Evolutionary conservation across 53 echinoderm and acorn worm species (phyloP).

Genomic region (Paelopatides confundens): DNA sequence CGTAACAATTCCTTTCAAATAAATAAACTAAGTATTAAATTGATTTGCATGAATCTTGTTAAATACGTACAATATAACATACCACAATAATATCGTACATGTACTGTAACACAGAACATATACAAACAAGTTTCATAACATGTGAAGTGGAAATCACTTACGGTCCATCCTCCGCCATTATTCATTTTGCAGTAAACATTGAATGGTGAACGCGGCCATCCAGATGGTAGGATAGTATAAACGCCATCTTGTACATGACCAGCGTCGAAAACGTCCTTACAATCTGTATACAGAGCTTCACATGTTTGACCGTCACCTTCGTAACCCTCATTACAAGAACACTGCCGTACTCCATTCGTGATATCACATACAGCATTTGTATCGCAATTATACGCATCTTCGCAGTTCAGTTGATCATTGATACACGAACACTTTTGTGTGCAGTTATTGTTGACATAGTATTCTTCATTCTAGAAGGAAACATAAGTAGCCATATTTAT

Average conservation of each 20-base stretch:
- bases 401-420: not conserved
- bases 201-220: not conserved
- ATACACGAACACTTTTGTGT: not conserved
- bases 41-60: no score
- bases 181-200: not conserved
- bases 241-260: not conserved
- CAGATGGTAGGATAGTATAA: not conserved
- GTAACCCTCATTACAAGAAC: not conserved
- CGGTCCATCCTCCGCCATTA: conserved; percentile 18
- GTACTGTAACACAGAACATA: no score
- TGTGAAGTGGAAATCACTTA: not conserved
- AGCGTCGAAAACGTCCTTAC: not conserved
- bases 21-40: no score
- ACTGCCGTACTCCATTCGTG: not conserved
- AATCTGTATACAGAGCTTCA: not conserved
- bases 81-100: no score
- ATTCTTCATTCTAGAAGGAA: not conserved
- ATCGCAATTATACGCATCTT: not conserved
- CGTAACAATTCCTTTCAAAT: no score
- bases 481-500: no score
- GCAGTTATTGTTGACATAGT: not conserved
- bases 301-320: not conserved
- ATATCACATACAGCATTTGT: not conserved
- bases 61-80: no score
- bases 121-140: no score